Evolutionary conservation across 2,113 vertebrate genomes (phyloP).

Genomic region (Sinocyclocheilus anshuiensis): DNA sequence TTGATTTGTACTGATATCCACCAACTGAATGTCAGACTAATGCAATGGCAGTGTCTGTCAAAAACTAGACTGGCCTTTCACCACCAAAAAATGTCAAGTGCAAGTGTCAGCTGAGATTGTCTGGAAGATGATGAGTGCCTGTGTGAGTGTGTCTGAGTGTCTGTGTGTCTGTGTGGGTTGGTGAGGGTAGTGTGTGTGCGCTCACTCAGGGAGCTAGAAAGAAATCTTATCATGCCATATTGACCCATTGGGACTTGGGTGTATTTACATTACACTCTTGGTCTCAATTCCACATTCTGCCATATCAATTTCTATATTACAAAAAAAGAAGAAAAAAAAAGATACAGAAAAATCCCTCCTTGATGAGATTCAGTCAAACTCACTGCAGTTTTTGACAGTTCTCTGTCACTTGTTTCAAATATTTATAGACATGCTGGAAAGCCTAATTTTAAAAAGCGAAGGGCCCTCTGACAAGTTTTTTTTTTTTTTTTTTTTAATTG

Average conservation of each 20-base stretch:
- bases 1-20: constrained; percentile 49
- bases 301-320: constrained; percentile 39
- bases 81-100: constrained; percentile 54
- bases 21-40: constrained; percentile 57
- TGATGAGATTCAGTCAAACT: constrained; percentile 50
- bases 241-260: constrained; percentile 51
- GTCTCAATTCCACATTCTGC: constrained; percentile 42
- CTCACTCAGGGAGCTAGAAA: constrained; percentile 12
- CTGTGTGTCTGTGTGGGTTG: constrained; percentile 38
- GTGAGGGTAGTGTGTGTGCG: constrained; percentile 28
- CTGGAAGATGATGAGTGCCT: constrained; percentile 53
- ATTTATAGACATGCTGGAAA: constrained; percentile 29
- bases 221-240: constrained; percentile 53
- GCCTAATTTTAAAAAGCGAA: constrained; percentile 11
- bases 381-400: constrained; percentile 29
- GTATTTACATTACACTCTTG: constrained; percentile 51
- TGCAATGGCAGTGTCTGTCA: constrained; percentile 42
- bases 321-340: background rate
- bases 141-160: constrained; percentile 43
- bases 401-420: constrained; percentile 25
- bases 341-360: background rate
- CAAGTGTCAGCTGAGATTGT: constrained; percentile 50
- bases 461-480: background rate
- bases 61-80: constrained; percentile 55
- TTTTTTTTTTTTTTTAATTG: background rate